These are phyloP conservation scores for Tetragnatha versicolor DNA, from an alignment of 1,140 invertebrate species.

Conservation along the genomic window DNA sequence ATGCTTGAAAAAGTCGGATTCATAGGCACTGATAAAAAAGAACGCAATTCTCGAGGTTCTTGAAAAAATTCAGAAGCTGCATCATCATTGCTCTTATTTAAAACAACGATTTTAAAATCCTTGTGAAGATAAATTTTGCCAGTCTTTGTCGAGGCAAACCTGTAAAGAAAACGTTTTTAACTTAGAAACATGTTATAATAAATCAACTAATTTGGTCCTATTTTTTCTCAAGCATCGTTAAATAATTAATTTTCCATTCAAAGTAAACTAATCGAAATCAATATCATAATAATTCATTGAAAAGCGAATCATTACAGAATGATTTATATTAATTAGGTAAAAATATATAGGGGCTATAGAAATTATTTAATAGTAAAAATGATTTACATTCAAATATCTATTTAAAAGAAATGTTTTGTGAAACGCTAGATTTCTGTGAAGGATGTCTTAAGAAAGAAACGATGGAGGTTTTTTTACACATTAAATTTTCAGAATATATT, in stretches of 20 bases:
- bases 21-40: slow-evolving; percentile 36
- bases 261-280: background rate
- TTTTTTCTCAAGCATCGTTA: background rate
- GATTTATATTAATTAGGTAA: too few relatives aligned
- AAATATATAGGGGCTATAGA: too few relatives aligned
- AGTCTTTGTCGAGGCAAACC: slow-evolving; percentile 40
- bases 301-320: background rate
- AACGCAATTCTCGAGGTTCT: slow-evolving; percentile 47
- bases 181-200: background rate
- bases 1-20: slow-evolving; percentile 43
- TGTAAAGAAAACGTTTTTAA: slow-evolving; percentile 4
- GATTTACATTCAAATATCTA: too few relatives aligned
- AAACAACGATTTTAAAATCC: slow-evolving; percentile 45
- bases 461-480: too few relatives aligned
- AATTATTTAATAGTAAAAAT: too few relatives aligned
- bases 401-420: too few relatives aligned
- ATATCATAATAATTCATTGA: background rate
- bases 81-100: slow-evolving; percentile 47
- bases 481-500: too few relatives aligned
- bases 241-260: background rate
- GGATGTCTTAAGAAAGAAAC: too few relatives aligned
- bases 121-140: slow-evolving; percentile 38
- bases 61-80: slow-evolving; percentile 36
- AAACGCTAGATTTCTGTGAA: too few relatives aligned
- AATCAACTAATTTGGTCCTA: background rate